A percentile compares a stretch with the other conserved stretches of the same genome.
These are phyloP conservation scores for Cnemophilus loriae DNA, from an alignment of 2,113 vertebrate genomes.

Conservation along the genomic window DNA sequence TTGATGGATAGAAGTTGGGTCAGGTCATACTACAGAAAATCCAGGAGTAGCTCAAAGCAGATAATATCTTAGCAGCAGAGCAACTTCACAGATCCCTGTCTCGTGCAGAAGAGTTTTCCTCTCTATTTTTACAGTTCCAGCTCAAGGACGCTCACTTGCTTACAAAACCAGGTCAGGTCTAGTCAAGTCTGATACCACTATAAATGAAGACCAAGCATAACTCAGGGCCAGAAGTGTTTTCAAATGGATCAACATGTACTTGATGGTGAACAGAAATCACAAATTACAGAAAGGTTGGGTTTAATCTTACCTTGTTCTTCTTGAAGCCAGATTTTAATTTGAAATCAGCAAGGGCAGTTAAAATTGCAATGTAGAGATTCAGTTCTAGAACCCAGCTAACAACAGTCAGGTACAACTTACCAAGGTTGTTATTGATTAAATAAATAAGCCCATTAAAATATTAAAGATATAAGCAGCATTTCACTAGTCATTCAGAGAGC, in stretches of 20 bases:
- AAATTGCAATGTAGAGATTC: not conserved
- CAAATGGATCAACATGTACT: not conserved
- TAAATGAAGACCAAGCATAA: not conserved
- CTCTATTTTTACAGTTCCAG: not conserved
- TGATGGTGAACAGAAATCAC: not conserved
- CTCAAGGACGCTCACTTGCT: not conserved
- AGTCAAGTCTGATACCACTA: not conserved
- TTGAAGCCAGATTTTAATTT: not conserved
- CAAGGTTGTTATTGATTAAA: not conserved
- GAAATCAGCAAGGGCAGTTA: not conserved
- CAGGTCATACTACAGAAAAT: not conserved
- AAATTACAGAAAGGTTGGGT: not conserved
- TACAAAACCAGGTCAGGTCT: not conserved
- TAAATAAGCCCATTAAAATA: not conserved
- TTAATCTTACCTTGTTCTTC: not conserved
- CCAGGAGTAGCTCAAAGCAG: not conserved
- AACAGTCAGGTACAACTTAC: not conserved
- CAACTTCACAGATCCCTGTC: not conserved
- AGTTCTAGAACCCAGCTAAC: not conserved
- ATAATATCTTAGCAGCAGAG: conserved; percentile 1
- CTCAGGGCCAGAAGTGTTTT: not conserved
- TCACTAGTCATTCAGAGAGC: not conserved
- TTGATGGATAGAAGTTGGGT: not conserved
- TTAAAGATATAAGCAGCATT: not conserved
- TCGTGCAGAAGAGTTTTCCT: not conserved